These are phyloP conservation scores for Botia almorhae DNA, from an alignment of 2,797 vertebrate genomes.

Conservation along the genomic window DNA sequence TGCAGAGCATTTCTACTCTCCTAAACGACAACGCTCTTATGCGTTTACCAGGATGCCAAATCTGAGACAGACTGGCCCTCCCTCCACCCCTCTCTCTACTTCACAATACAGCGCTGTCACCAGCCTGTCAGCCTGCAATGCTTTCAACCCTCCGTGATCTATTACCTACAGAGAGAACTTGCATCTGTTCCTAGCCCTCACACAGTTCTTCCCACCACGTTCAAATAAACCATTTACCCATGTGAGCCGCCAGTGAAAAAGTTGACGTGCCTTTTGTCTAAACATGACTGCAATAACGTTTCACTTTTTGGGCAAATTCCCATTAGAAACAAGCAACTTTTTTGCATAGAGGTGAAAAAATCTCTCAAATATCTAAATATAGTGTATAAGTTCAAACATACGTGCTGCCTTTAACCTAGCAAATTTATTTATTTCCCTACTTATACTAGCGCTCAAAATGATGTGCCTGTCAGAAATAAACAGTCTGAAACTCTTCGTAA, in stretches of 20 bases:
- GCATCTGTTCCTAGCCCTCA: constrained; percentile 63
- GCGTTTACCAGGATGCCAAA: constrained; percentile 76
- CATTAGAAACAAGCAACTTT: constrained; percentile 27
- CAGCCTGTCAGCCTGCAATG: constrained; percentile 71
- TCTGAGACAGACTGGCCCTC: constrained; percentile 73
- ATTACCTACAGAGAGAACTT: constrained; percentile 62
- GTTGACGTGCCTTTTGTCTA: constrained; percentile 45
- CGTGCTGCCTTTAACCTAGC: not conserved
- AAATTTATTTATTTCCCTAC: constrained; percentile 22
- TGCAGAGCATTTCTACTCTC: constrained; percentile 79
- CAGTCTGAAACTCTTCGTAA: constrained; percentile 32
- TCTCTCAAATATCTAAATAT: not conserved
- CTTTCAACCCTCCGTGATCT: constrained; percentile 70
- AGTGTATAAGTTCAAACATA: not conserved
- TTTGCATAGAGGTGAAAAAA: constrained; percentile 10
- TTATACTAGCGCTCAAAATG: constrained; percentile 29
- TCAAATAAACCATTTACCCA: constrained; percentile 55
- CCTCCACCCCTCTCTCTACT: constrained; percentile 68
- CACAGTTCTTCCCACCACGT: constrained; percentile 60
- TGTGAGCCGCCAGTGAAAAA: constrained; percentile 36
- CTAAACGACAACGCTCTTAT: constrained; percentile 73
- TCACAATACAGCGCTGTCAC: constrained; percentile 76
- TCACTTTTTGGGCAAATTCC: constrained; percentile 23
- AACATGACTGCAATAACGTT: constrained; percentile 33
- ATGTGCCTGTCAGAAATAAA: constrained; percentile 38